Conservation (phyloP, 2,797 vertebrate genomes). For the Acipenser oxyrinchus region DNA sequence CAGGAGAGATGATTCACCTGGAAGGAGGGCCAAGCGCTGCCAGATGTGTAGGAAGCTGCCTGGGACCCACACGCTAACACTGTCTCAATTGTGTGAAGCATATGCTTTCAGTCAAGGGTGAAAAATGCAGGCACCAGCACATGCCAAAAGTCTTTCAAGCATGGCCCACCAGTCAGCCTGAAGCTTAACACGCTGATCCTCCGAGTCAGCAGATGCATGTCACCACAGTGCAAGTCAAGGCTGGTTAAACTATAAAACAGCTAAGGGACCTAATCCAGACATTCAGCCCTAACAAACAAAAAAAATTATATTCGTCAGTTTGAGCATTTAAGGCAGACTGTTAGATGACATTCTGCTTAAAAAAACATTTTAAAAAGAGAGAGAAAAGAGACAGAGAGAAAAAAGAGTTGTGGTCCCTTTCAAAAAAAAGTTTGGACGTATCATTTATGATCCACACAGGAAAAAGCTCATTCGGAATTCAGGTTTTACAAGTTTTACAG, state of each 20-base stretch:
- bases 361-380: conserved; percentile 8
- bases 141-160: conserved; percentile 93
- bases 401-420: conserved; percentile 1
- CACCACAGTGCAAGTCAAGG: conserved; percentile 82
- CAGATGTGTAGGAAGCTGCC: conserved; percentile 91
- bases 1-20: conserved; percentile 87
- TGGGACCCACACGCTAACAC: conserved; percentile 77
- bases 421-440: not conserved
- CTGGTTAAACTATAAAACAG: conserved; percentile 75
- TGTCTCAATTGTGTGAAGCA: conserved; percentile 87
- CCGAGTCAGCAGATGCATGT: conserved; percentile 86
- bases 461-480: not conserved
- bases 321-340: conserved; percentile 34
- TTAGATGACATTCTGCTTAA: conserved; percentile 16
- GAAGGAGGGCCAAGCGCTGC: conserved; percentile 79
- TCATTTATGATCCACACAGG: not conserved
- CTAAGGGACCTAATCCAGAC: conserved; percentile 74
- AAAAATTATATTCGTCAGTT: conserved; percentile 43
- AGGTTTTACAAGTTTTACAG: not conserved
- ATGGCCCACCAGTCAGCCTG: conserved; percentile 84
- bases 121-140: conserved; percentile 87
- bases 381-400: too few species aligned
- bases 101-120: conserved; percentile 95
- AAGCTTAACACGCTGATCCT: conserved; percentile 69
- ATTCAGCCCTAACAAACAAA: conserved; percentile 58